Evolutionary conservation across 1,140 invertebrate genomes (phyloP).

Genomic region (Lepidurus apus): DNA sequence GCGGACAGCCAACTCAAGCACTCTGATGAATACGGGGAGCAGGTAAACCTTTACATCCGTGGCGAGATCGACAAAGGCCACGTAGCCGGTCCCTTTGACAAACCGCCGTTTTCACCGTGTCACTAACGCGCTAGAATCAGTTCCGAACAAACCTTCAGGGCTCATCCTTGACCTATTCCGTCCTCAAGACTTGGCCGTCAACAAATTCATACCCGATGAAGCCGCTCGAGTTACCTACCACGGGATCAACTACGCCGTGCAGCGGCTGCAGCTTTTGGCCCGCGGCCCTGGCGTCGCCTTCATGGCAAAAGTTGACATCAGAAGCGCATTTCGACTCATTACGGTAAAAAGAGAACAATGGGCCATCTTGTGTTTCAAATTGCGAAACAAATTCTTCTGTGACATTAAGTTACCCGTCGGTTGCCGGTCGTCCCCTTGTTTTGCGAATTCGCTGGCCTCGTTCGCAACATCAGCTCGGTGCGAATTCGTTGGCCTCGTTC

Average conservation of each 20-base stretch:
- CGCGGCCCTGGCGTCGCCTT: not conserved
- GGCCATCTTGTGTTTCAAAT: not conserved
- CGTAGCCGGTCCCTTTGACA: not conserved
- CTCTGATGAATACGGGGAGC: no score
- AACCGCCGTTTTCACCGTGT: not conserved
- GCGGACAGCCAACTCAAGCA: no score
- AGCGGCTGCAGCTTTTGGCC: not conserved
- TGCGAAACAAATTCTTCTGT: not conserved
- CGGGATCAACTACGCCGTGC: not conserved
- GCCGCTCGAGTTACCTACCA: not conserved
- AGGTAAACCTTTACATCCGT: no score
- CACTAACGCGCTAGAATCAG: not conserved
- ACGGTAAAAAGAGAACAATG: not conserved
- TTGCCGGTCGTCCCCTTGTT: not conserved
- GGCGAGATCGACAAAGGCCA: no score
- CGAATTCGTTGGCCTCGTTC: no score
- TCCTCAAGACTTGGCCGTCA: not conserved
- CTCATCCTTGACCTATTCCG: not conserved
- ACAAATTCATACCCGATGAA: not conserved
- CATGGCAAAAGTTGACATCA: conserved; percentile 1
- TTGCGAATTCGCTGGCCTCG: not conserved
- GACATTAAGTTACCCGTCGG: not conserved
- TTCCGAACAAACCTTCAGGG: not conserved
- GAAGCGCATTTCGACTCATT: conserved; percentile 14
- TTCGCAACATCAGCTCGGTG: conserved; percentile 4